Percentiles rank a stretch among this genome's conserved stretches.
Evolutionary conservation across 2,888 invertebrate species (phyloP).

Genomic region (Aphodius sticticus): DNA sequence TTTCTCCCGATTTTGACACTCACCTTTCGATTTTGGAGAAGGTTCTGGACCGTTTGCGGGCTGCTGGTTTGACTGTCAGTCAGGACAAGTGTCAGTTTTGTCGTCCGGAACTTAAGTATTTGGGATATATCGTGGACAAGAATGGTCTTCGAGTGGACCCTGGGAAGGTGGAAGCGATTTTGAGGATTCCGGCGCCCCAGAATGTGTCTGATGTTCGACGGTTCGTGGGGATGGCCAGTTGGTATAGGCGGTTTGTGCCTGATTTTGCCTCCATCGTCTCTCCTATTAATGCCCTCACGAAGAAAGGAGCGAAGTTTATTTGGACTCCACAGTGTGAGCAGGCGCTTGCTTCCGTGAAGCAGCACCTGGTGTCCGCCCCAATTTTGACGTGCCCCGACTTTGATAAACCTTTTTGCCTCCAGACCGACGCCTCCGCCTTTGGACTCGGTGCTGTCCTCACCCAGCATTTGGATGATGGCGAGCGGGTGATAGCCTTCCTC

Average conservation of each 20-base stretch:
- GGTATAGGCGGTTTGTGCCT: conserved; percentile 38
- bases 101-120: conserved; percentile 41
- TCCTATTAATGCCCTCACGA: too few relatives aligned
- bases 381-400: conserved; percentile 34
- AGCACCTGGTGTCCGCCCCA: conserved; percentile 33
- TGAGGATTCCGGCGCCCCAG: conserved; percentile 43
- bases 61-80: conserved; percentile 43
- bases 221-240: conserved; percentile 42
- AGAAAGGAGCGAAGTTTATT: neutral
- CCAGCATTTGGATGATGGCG: conserved; percentile 35
- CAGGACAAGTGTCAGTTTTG: conserved; percentile 47
- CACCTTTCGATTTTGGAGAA: conserved; percentile 35
- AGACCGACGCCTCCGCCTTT: conserved; percentile 42
- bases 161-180: conserved; percentile 35
- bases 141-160: conserved; percentile 40
- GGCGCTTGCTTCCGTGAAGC: conserved; percentile 29
- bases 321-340: conserved; percentile 31
- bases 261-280: too few relatives aligned
- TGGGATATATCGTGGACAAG: conserved; percentile 48
- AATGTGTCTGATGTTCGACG: conserved; percentile 41
- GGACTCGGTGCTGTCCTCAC: conserved; percentile 43
- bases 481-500: conserved; percentile 40
- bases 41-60: conserved; percentile 33
- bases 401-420: conserved; percentile 39
- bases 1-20: conserved; percentile 26